Percentiles rank a stretch among this genome's conserved stretches.
phyloP scores from a whole-genome alignment of 2,113 vertebrate species.

The Theristicus caerulescens region DNA sequence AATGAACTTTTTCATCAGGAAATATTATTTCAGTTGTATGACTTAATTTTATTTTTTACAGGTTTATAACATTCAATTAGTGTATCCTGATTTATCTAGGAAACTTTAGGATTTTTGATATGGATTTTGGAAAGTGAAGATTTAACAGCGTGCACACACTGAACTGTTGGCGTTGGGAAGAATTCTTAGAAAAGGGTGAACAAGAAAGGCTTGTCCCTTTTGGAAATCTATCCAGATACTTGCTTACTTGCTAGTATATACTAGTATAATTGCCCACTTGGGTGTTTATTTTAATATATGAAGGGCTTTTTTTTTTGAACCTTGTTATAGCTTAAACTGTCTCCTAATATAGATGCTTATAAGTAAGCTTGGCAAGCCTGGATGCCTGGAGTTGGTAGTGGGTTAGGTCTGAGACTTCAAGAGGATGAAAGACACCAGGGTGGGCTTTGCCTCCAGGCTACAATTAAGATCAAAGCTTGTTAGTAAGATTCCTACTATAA shows the following conservation, averaged over 20 bases:
- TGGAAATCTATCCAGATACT: background rate
- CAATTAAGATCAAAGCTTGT: constrained; percentile 59
- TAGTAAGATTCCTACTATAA: constrained; percentile 48
- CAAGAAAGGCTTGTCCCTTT: background rate
- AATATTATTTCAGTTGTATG: background rate
- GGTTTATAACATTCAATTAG: background rate
- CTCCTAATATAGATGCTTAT: background rate
- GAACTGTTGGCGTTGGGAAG: background rate
- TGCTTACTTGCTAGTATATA: background rate
- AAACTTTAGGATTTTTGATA: background rate
- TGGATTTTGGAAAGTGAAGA: background rate
- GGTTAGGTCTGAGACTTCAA: constrained; percentile 31
- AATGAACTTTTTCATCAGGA: background rate
- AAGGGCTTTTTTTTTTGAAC: background rate
- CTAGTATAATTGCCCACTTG: background rate
- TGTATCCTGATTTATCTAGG: background rate
- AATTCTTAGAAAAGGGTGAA: background rate
- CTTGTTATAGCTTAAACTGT: background rate
- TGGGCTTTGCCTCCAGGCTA: constrained; percentile 59
- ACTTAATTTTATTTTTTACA: background rate
- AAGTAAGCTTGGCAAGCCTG: constrained; percentile 24
- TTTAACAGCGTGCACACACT: background rate
- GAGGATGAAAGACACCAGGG: constrained; percentile 54
- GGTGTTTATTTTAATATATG: constrained; percentile 7
- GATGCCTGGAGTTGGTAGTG: constrained; percentile 29